Conservation (phyloP, 2,888 invertebrate species). For the Rhingia campestris region DNA sequence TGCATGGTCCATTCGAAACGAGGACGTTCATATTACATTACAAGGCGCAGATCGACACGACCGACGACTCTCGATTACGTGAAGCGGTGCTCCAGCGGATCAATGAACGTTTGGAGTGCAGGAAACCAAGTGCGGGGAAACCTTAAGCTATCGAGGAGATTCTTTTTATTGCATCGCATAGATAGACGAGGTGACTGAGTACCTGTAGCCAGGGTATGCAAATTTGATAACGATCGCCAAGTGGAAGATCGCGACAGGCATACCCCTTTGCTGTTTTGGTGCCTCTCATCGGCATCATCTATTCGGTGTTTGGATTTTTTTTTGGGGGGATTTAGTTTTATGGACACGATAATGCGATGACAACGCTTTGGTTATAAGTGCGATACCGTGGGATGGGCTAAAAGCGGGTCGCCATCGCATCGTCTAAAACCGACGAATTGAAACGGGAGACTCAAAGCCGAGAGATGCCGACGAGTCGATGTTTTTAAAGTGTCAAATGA, state of each 20-base stretch:
- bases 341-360: constrained; percentile 26
- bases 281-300: constrained; percentile 3
- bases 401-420: constrained; percentile 30
- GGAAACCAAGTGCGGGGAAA: constrained; percentile 35
- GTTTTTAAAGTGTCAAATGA: constrained; percentile 42
- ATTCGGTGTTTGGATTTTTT: constrained; percentile 15
- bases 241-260: constrained; percentile 57
- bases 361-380: constrained; percentile 6
- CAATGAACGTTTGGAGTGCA: constrained; percentile 37
- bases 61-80: constrained; percentile 50
- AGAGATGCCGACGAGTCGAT: constrained; percentile 34
- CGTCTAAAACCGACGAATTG: constrained; percentile 20
- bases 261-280: constrained; percentile 1
- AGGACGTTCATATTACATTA: constrained; percentile 68
- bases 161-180: constrained; percentile 33
- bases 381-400: constrained; percentile 44
- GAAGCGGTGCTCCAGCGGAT: constrained; percentile 32
- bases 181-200: constrained; percentile 41
- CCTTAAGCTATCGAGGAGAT: constrained; percentile 42
- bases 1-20: constrained; percentile 57
- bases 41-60: constrained; percentile 31
- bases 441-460: constrained; percentile 35
- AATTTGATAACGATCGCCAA: constrained; percentile 69
- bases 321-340: constrained; percentile 21
- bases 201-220: constrained; percentile 64